Conservation (phyloP, 2,888 invertebrate genomes). For the Phalera bucephala region DNA sequence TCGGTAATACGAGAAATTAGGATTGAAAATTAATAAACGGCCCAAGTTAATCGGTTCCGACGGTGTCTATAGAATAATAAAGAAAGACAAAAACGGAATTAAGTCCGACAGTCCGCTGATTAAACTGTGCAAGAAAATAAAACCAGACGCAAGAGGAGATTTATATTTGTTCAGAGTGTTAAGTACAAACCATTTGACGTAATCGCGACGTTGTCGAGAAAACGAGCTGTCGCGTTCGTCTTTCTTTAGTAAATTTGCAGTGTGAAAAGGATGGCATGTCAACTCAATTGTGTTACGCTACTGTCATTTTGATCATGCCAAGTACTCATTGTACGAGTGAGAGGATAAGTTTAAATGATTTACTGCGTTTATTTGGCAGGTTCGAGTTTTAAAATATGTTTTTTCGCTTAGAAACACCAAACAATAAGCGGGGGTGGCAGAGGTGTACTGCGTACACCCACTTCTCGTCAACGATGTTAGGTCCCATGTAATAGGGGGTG, state of each 20-base stretch:
- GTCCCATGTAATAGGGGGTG: too few species aligned
- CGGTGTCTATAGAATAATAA: slow-evolving; percentile 3
- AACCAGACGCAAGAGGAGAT: slow-evolving; percentile 12
- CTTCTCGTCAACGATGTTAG: too few species aligned
- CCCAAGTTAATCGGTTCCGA: slow-evolving; percentile 10
- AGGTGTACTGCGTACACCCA: too few species aligned
- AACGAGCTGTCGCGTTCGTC: too few species aligned
- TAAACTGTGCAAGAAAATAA: slow-evolving; percentile 18
- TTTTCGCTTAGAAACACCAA: too few species aligned
- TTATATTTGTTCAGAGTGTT: slow-evolving; percentile 19
- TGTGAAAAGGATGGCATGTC: too few species aligned
- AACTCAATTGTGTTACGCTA: too few species aligned
- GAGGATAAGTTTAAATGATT: slow-evolving; percentile 12
- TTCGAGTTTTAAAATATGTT: background rate
- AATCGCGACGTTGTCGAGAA: too few species aligned
- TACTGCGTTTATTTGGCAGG: background rate
- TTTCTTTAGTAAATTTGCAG: too few species aligned
- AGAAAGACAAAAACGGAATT: slow-evolving; percentile 20
- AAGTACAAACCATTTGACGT: too few species aligned
- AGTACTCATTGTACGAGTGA: slow-evolving; percentile 11
- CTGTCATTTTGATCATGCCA: too few species aligned
- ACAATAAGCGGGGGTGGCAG: too few species aligned
- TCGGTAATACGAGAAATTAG: background rate
- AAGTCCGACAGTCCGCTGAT: slow-evolving; percentile 25
- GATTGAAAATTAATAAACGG: slow-evolving; percentile 9